Evolutionary conservation across 2,888 invertebrate species (phyloP), one percentile per base, ranked within the genome.

Genomic region (Nemotelus nigrinus): DNA sequence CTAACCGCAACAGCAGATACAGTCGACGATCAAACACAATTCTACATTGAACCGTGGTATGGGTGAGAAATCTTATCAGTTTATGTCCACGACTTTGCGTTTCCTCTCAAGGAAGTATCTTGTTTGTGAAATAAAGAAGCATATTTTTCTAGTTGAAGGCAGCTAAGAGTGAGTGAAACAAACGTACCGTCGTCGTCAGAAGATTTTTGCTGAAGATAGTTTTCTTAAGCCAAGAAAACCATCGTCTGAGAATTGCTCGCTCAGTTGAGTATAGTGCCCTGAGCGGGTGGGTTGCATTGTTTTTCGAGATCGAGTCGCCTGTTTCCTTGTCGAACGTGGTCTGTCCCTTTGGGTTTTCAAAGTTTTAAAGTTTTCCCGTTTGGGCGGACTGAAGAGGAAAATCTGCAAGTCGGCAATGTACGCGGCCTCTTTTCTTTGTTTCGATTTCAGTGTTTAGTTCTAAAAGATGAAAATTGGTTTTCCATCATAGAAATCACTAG

Each of bases 221-320:
- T 70, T 70, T 47, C 70, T 70, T 70, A 47, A 39, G 70, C 45
- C 10, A 70, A 6, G 55, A 47, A 53, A 8, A 44, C 44, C 7
- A 53, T 48, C 48, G 53, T 43, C 43, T 70, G 70, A 70, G 70
- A 53, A 55, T 6, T 25, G 43, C 47, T n/a, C 41, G 5, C 53
- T 71, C 76, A 78, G 78, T 78, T 68, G 76, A 70, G 71, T 78
- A 57, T 53, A 45, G 76, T 64, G 55, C 70, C 74, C 64, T 78
- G 75, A 71, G 76, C 76, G 78, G 64, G 78, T 78, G 76, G 78
- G 71, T 58, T 43, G 70, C 70, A 70, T 70, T 70, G 53, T 70
- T 70, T 41, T 53, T 53, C 3, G 44, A 25, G 45, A 25, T 25
- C 25, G 25, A 25, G 47, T 70, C n/a, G 43, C n/a, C 47, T 53